phyloP scores from a whole-genome alignment of 1,140 invertebrate species.

The Caenorhabditis tropicalis region DNA sequence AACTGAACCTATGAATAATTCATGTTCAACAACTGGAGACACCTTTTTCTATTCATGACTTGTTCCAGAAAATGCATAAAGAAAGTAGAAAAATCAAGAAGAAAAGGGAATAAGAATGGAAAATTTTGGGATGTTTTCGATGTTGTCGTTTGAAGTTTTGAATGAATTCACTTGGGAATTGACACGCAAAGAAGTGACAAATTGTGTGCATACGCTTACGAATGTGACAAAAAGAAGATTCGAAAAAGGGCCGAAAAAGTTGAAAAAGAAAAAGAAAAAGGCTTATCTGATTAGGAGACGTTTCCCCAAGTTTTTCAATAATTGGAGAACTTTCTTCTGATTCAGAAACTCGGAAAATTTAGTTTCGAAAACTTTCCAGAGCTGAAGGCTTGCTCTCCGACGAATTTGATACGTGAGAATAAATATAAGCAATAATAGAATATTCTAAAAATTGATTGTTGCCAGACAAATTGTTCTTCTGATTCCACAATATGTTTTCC shows the following conservation, averaged over 20 bases:
- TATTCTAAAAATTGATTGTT: too few relatives aligned
- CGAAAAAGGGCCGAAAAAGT: neutral
- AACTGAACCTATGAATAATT: conserved; percentile 14
- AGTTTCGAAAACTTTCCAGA: too few relatives aligned
- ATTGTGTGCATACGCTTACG: neutral
- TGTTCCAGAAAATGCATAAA: neutral
- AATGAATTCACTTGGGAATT: conserved; percentile 14
- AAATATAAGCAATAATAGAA: too few relatives aligned
- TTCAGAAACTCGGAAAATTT: too few relatives aligned
- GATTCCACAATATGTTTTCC: too few relatives aligned
- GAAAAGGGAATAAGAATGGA: neutral
- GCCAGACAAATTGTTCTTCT: too few relatives aligned
- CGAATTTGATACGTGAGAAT: too few relatives aligned
- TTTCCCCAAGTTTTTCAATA: neutral
- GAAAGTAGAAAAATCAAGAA: neutral
- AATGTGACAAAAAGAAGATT: neutral
- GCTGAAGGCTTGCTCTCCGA: too few relatives aligned
- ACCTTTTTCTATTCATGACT: conserved; percentile 23
- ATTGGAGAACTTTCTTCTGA: neutral
- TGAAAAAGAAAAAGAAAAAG: neutral
- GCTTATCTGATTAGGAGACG: conserved; percentile 2
- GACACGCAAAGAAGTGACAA: conserved; percentile 37
- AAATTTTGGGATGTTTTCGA: neutral
- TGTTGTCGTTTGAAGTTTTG: conserved; percentile 30
- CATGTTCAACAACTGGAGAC: neutral